Evolutionary conservation across 2,113 vertebrate species (phyloP).

Genomic region (Sinocyclocheilus grahami): DNA sequence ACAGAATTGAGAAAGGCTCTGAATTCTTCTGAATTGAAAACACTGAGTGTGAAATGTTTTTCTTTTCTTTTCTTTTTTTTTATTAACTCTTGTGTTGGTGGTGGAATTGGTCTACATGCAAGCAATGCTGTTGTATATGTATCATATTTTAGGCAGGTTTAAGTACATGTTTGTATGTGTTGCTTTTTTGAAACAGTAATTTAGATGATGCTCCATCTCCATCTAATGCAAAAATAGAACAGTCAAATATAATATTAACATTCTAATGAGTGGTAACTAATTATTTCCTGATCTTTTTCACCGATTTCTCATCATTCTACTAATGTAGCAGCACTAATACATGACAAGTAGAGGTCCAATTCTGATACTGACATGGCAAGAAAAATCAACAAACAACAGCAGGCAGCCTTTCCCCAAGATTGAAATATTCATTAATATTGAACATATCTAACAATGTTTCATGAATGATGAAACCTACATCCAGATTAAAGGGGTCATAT

Average conservation of each 20-base stretch:
- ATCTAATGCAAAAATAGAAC: conserved; percentile 7
- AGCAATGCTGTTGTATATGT: conserved; percentile 12
- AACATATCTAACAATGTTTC: background rate
- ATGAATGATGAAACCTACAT: background rate
- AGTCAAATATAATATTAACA: conserved; percentile 44
- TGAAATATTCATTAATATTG: background rate
- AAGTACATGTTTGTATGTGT: conserved; percentile 24
- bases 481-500: background rate
- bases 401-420: background rate
- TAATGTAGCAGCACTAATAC: background rate
- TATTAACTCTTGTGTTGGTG: conserved; percentile 21
- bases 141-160: conserved; percentile 5
- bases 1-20: background rate
- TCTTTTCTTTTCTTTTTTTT: background rate
- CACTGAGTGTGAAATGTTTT: conserved; percentile 8
- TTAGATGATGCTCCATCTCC: background rate
- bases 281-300: conserved; percentile 5
- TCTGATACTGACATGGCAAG: background rate
- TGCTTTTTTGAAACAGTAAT: conserved; percentile 13
- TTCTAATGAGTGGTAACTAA: background rate
- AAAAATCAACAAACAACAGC: background rate
- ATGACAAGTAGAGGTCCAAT: background rate
- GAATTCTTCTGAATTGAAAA: background rate
- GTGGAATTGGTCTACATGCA: background rate
- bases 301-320: background rate